These are phyloP conservation scores for Pterocles orientalis DNA, from an alignment of 2,113 vertebrate species.

Conservation along the genomic window DNA sequence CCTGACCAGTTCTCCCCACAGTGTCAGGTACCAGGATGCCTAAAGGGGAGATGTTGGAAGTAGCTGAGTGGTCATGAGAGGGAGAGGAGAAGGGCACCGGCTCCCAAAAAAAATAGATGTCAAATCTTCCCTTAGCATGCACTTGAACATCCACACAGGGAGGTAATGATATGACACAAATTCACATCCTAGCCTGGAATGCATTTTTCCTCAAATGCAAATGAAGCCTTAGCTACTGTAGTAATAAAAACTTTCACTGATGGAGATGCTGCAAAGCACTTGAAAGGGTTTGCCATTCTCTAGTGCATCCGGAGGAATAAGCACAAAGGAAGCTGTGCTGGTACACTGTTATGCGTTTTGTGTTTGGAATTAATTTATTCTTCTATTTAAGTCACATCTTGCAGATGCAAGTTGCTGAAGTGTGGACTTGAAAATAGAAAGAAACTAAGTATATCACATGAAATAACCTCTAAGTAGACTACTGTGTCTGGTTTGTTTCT, in stretches of 20 bases:
- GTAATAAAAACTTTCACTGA: not conserved
- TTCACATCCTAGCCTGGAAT: not conserved
- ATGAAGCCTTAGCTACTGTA: not conserved
- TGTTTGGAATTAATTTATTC: conserved; percentile 15
- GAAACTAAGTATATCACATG: not conserved
- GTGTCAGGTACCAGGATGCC: not conserved
- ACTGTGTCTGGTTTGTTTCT: not conserved
- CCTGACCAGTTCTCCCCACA: not conserved
- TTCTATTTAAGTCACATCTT: not conserved
- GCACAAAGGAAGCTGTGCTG: not conserved
- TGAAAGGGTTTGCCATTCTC: not conserved
- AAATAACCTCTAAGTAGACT: not conserved
- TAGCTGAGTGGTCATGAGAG: not conserved
- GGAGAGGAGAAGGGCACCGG: not conserved
- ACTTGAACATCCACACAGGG: not conserved
- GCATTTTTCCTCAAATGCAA: not conserved
- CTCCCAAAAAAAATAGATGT: not conserved
- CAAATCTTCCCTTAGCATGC: not conserved
- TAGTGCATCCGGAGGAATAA: not conserved
- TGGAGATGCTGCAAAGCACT: not conserved
- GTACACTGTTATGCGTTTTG: not conserved
- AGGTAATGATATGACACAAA: not conserved
- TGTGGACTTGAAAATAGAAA: not conserved
- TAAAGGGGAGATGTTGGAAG: not conserved
- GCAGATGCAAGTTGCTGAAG: not conserved